Evolutionary conservation across 1,140 invertebrate genomes (phyloP).

Genomic region (Danaus melanippus): DNA sequence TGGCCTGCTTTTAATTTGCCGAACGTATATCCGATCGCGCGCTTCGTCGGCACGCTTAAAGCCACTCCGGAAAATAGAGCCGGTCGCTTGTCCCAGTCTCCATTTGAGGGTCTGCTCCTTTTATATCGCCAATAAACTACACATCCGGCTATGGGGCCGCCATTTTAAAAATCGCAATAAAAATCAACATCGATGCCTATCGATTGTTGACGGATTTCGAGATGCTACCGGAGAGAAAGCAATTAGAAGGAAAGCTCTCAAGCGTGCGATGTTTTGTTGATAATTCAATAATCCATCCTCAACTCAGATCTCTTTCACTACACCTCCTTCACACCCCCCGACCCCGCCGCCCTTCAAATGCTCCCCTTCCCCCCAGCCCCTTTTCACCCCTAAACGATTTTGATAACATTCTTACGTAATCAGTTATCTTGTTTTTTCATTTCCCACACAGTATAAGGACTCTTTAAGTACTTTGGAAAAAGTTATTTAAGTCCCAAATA

Average conservation of each 20-base stretch:
- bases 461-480: conserved; percentile 40
- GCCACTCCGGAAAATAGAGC: conserved; percentile 51
- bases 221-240: conserved; percentile 56
- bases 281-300: conserved; percentile 66
- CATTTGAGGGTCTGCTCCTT: conserved; percentile 8
- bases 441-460: conserved; percentile 47
- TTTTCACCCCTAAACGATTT: conserved; percentile 25
- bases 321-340: conserved; percentile 28
- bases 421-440: conserved; percentile 63
- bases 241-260: conserved; percentile 61
- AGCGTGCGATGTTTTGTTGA: conserved; percentile 67
- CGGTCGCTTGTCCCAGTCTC: conserved; percentile 4
- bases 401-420: conserved; percentile 56
- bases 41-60: conserved; percentile 49
- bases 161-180: conserved; percentile 37
- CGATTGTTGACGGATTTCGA: conserved; percentile 51
- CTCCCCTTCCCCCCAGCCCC: conserved; percentile 14
- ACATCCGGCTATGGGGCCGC: conserved; percentile 21
- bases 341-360: conserved; percentile 11
- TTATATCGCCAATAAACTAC: conserved; percentile 6
- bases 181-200: conserved; percentile 39
- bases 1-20: conserved; percentile 68
- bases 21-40: conserved; percentile 55
- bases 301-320: conserved; percentile 49
- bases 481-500: conserved; percentile 58